Percentiles rank a stretch among this genome's conserved stretches.
Conservation (phyloP, 2,113 vertebrate genomes). For the Dascyllus trimaculatus region DNA sequence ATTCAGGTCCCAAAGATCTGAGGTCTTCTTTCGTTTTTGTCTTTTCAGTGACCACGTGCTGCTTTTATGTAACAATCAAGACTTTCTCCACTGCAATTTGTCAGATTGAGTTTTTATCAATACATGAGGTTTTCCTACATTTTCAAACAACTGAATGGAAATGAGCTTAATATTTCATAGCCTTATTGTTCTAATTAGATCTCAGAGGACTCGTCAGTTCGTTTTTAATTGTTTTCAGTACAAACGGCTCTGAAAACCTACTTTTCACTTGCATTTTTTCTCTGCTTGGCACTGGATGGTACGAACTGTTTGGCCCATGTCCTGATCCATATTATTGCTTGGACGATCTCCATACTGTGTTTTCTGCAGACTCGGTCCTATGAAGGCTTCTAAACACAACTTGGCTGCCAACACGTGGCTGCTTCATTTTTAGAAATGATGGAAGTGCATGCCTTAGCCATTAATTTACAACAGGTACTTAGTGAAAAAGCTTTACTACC, state of each 20-base stretch:
- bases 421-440: constrained; percentile 2
- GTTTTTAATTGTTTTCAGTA: background rate
- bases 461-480: constrained; percentile 25
- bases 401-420: background rate
- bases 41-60: too few relatives aligned
- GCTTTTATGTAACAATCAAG: too few relatives aligned
- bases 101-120: too few relatives aligned
- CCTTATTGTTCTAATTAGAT: too few relatives aligned
- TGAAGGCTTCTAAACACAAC: constrained; percentile 9
- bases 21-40: too few relatives aligned
- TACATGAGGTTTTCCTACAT: too few relatives aligned
- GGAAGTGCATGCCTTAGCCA: constrained; percentile 11
- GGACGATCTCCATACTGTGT: background rate
- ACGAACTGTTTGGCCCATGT: background rate
- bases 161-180: too few relatives aligned
- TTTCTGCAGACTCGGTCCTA: background rate
- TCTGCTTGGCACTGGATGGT: background rate
- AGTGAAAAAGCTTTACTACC: constrained; percentile 11
- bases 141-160: too few relatives aligned
- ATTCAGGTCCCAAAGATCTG: too few relatives aligned
- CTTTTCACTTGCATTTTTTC: background rate
- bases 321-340: background rate
- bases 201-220: background rate
- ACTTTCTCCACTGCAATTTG: too few relatives aligned
- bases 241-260: background rate